A percentile compares a stretch with the other conserved stretches of the same genome.
phyloP scores from a whole-genome alignment of 2,888 invertebrate species.

The Atrina japonica region DNA sequence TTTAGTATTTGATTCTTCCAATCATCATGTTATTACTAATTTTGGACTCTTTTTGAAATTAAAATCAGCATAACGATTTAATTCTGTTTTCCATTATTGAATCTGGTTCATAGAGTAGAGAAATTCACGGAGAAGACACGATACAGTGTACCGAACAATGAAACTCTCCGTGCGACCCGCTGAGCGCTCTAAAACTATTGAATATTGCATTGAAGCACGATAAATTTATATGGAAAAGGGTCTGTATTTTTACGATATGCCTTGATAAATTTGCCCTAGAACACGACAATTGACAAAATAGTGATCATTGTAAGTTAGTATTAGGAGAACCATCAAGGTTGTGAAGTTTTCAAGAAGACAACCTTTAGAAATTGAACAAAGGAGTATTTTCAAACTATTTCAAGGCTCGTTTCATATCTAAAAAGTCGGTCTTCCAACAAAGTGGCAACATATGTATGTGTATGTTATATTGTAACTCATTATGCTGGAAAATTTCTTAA shows the following conservation, averaged over 20 bases:
- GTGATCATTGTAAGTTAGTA: not conserved
- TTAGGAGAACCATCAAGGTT: constrained; percentile 12
- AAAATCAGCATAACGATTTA: constrained; percentile 44
- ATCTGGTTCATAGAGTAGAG: constrained; percentile 41
- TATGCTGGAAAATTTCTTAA: too few relatives aligned
- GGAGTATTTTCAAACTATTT: constrained; percentile 23
- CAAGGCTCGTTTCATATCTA: constrained; percentile 26
- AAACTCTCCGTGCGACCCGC: constrained; percentile 30
- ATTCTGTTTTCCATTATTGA: constrained; percentile 46
- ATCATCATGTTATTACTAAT: constrained; percentile 22
- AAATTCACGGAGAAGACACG: constrained; percentile 31
- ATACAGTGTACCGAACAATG: constrained; percentile 37
- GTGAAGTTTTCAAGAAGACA: constrained; percentile 23
- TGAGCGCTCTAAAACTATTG: constrained; percentile 41
- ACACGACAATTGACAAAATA: not conserved
- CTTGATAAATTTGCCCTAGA: constrained; percentile 14
- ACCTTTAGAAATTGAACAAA: constrained; percentile 16
- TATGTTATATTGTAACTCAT: too few relatives aligned
- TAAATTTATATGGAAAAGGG: constrained; percentile 31
- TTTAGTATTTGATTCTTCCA: not conserved
- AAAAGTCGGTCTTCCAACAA: constrained; percentile 17
- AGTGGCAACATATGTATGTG: constrained; percentile 21
- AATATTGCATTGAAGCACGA: constrained; percentile 37
- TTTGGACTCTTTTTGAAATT: constrained; percentile 41
- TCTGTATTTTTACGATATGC: constrained; percentile 7